Evolutionary conservation across 1,140 invertebrate species (phyloP).

Genomic region (Sarcophaga peregrina): DNA sequence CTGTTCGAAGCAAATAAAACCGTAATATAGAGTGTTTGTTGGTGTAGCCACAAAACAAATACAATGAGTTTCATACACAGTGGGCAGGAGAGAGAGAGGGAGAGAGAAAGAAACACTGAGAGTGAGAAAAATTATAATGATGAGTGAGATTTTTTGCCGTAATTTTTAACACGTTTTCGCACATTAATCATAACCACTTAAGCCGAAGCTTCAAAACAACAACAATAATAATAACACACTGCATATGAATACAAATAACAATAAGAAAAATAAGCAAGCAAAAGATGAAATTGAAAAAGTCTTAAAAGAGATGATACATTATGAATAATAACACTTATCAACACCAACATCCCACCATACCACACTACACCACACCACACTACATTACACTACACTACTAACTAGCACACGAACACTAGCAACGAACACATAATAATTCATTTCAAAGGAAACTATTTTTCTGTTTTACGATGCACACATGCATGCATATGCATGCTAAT

Average conservation of each 20-base stretch:
- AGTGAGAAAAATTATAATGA: not conserved
- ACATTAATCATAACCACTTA: conserved; percentile 47
- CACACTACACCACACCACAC: too few species aligned
- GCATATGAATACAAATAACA: not conserved
- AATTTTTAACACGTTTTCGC: conserved; percentile 44
- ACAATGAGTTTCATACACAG: too few species aligned
- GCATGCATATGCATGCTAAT: too few species aligned
- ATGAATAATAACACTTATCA: conserved; percentile 15
- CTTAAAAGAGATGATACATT: not conserved
- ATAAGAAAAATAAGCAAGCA: not conserved
- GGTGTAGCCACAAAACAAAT: too few species aligned
- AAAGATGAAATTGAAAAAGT: not conserved
- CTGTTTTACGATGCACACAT: too few species aligned
- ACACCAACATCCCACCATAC: too few species aligned
- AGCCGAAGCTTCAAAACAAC: conserved; percentile 15
- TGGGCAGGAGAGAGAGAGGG: not conserved
- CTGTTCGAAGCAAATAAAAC: too few species aligned
- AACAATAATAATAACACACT: not conserved
- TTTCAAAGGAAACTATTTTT: too few species aligned
- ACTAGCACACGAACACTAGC: too few species aligned
- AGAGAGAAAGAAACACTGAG: not conserved
- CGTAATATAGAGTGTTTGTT: too few species aligned
- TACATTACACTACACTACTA: too few species aligned
- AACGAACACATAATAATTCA: too few species aligned
- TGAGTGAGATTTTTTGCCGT: not conserved